A percentile compares a stretch with the other conserved stretches of the same genome.
Conservation (phyloP, 2,113 vertebrate species). For the Struthidea cinerea region DNA sequence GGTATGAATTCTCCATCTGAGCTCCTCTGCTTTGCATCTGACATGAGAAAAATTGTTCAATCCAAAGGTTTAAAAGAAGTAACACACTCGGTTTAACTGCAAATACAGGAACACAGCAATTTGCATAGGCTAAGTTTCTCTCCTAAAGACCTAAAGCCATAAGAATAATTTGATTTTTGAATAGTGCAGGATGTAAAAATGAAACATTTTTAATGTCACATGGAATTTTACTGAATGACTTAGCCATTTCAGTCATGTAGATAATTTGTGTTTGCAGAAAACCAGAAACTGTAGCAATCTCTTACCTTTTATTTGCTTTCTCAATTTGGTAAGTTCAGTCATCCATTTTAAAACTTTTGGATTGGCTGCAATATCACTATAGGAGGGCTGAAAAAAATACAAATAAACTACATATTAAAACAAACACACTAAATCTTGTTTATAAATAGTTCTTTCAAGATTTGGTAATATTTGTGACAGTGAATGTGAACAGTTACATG, state of each 20-base stretch:
- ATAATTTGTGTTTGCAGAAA: neutral
- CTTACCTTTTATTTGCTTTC: slow-evolving; percentile 96
- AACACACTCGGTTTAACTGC: neutral
- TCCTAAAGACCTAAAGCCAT: neutral
- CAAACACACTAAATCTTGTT: neutral
- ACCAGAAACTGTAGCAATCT: neutral
- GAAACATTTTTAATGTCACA: neutral
- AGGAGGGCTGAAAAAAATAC: slow-evolving; percentile 81
- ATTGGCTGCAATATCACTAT: slow-evolving; percentile 94
- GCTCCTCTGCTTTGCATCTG: slow-evolving; percentile 90
- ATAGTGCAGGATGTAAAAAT: neutral
- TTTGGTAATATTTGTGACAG: neutral
- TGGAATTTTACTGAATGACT: neutral
- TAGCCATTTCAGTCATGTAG: neutral
- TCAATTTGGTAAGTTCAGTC: slow-evolving; percentile 95
- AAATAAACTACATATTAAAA: neutral
- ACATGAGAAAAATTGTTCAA: neutral
- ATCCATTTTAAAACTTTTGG: slow-evolving; percentile 98
- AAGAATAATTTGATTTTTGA: neutral
- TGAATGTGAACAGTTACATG: neutral
- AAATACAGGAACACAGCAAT: neutral
- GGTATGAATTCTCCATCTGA: slow-evolving; percentile 88
- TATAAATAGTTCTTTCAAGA: neutral
- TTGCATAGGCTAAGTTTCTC: neutral
- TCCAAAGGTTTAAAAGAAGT: neutral